These are phyloP conservation scores for Crenuchus spilurus DNA, from an alignment of 2,797 vertebrate species.

Conservation along the genomic window DNA sequence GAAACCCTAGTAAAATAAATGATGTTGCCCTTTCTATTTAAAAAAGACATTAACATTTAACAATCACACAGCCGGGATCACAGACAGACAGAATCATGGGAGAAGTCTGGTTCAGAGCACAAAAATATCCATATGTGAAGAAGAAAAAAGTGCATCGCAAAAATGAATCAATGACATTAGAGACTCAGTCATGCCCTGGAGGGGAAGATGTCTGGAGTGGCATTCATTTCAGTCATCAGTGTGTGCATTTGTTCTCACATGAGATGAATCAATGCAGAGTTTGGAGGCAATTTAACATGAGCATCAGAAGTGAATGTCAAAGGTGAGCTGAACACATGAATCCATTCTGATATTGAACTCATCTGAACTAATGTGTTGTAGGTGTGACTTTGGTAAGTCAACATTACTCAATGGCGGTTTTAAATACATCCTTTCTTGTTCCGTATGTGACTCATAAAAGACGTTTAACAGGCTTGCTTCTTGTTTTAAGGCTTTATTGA, in stretches of 20 bases:
- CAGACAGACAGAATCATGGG: neutral
- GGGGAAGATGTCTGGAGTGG: neutral
- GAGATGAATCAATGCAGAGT: neutral
- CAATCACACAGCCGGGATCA: neutral
- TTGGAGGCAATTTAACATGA: neutral
- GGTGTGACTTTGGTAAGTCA: too few relatives aligned
- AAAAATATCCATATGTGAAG: neutral
- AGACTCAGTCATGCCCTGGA: neutral
- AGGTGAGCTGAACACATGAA: neutral
- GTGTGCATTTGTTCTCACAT: neutral
- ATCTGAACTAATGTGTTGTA: neutral
- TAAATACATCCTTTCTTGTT: neutral
- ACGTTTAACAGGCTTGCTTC: neutral
- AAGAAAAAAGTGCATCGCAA: neutral
- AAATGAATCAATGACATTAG: constrained; percentile 17
- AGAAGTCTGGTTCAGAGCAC: neutral
- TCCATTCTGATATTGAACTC: too few relatives aligned
- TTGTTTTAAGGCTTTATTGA: neutral
- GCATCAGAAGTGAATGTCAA: neutral
- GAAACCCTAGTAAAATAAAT: too few relatives aligned
- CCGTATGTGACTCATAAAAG: neutral
- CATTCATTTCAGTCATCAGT: constrained; percentile 27
- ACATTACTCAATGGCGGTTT: neutral
- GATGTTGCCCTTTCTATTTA: too few relatives aligned
- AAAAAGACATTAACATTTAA: too few relatives aligned